phyloP scores from a whole-genome alignment of 1,140 invertebrate genomes.

The Heliothis subflexa region DNA sequence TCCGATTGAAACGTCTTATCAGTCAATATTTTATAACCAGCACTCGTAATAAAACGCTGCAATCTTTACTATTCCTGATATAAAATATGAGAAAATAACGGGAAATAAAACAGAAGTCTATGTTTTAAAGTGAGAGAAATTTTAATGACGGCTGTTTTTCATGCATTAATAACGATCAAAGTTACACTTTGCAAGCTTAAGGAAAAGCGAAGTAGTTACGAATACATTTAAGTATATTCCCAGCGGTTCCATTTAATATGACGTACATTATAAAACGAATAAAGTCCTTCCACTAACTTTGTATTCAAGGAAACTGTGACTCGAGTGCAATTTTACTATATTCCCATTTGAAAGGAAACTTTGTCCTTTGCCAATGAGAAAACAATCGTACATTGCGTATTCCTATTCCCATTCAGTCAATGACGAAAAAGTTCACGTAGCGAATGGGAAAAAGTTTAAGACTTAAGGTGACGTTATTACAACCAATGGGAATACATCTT shows the following conservation, averaged over 20 bases:
- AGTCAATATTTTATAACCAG: background rate
- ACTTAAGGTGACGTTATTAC: background rate
- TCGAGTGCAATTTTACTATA: background rate
- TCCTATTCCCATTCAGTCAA: background rate
- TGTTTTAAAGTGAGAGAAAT: too few species aligned
- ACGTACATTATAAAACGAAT: background rate
- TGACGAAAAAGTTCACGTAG: background rate
- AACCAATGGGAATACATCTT: constrained; percentile 7
- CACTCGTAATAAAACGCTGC: background rate
- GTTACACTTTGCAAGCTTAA: background rate
- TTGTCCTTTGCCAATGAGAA: background rate
- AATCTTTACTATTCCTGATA: background rate
- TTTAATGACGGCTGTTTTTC: too few species aligned
- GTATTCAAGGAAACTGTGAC: background rate
- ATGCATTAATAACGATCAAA: too few species aligned
- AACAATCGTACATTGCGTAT: background rate
- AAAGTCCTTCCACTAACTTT: background rate
- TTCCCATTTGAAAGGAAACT: background rate
- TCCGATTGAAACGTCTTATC: background rate
- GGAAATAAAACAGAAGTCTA: too few species aligned
- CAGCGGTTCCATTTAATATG: background rate
- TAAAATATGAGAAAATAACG: too few species aligned
- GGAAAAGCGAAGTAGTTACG: background rate
- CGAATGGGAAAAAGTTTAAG: background rate
- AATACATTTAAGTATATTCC: background rate